Evolutionary conservation across 2,888 invertebrate species (phyloP).

Genomic region (Tuberolachnus salignus): DNA sequence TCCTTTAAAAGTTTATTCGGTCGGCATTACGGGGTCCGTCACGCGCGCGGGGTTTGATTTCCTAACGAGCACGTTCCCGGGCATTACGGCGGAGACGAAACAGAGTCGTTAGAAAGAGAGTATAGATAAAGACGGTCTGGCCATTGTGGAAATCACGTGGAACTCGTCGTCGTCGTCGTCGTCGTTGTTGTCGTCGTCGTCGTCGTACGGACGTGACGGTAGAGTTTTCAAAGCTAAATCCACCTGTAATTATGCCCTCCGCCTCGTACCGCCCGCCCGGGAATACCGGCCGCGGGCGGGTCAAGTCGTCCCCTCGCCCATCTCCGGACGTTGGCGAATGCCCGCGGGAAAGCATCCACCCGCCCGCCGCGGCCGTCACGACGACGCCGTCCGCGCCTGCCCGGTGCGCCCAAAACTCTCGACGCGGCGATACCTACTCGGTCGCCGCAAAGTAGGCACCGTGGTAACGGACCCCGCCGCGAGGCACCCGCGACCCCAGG

Average conservation of each 20-base stretch:
- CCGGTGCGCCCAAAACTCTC: neutral
- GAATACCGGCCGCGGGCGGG: no score
- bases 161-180: slow-evolving; percentile 20
- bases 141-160: slow-evolving; percentile 43
- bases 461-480: neutral
- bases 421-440: neutral
- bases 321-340: neutral
- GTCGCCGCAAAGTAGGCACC: neutral
- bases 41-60: slow-evolving; percentile 6
- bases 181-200: slow-evolving; percentile 3
- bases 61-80: slow-evolving; percentile 11
- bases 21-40: neutral
- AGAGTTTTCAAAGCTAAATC: slow-evolving; percentile 53
- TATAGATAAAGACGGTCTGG: neutral
- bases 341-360: neutral
- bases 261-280: no score
- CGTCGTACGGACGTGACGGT: slow-evolving; percentile 50
- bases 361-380: no score
- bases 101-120: neutral
- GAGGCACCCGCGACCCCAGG: slow-evolving; percentile 33
- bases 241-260: slow-evolving; percentile 47
- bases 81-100: no score
- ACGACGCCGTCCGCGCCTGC: no score
- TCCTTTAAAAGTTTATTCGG: no score
- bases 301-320: no score